These are phyloP conservation scores for Leptura quadrifasciata DNA, from an alignment of 2,888 invertebrate species.

Conservation along the genomic window DNA sequence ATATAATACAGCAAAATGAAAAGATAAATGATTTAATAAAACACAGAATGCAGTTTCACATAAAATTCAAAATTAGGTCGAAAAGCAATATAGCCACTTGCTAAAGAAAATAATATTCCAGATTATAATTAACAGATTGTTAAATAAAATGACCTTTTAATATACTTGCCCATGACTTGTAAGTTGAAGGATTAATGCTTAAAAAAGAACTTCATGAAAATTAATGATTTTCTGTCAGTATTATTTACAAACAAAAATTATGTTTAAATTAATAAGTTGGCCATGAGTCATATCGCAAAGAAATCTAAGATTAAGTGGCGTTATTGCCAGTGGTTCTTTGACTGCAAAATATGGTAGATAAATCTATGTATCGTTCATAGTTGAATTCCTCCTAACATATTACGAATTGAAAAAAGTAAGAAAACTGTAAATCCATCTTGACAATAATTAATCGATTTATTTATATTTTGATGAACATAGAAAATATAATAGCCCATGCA, in stretches of 20 bases:
- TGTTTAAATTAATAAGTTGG: background rate
- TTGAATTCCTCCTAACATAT: too few relatives aligned
- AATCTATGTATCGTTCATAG: too few relatives aligned
- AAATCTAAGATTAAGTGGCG: background rate
- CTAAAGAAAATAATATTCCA: constrained; percentile 5
- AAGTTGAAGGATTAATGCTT: background rate
- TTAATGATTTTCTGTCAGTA: constrained; percentile 1
- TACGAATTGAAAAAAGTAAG: too few relatives aligned
- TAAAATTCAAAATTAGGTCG: background rate
- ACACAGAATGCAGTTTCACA: too few relatives aligned
- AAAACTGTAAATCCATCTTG: too few relatives aligned
- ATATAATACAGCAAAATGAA: too few relatives aligned
- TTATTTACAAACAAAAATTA: background rate
- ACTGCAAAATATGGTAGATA: too few relatives aligned
- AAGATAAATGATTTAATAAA: too few relatives aligned
- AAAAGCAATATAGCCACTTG: background rate
- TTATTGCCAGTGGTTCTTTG: background rate
- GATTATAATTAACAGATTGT: constrained; percentile 17
- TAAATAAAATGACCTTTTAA: constrained; percentile 36
- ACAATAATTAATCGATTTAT: too few relatives aligned
- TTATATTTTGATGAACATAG: too few relatives aligned
- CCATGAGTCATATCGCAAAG: background rate
- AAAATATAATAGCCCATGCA: too few relatives aligned
- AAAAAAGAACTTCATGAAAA: background rate
- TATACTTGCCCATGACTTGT: constrained; percentile 11